Evolutionary conservation across 2,797 vertebrate species (phyloP).

Genomic region (Sciaenops ocellatus): DNA sequence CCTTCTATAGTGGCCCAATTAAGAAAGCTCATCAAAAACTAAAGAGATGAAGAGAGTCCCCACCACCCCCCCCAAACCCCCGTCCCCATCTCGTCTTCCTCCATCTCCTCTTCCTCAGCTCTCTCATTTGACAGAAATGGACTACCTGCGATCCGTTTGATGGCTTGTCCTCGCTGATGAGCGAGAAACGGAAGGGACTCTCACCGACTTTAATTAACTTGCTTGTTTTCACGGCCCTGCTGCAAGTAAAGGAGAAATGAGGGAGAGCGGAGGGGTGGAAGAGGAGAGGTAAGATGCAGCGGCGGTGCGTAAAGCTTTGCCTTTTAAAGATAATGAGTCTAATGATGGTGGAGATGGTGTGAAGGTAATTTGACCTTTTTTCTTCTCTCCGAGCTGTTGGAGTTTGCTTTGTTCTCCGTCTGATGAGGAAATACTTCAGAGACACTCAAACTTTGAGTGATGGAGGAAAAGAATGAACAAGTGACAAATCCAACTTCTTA

Average conservation of each 20-base stretch:
- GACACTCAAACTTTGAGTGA: slow-evolving; percentile 30
- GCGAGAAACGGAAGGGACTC: slow-evolving; percentile 55
- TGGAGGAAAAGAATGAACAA: slow-evolving; percentile 31
- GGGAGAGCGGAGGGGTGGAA: slow-evolving; percentile 13
- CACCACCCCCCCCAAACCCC: slow-evolving; percentile 27
- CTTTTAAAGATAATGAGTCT: slow-evolving; percentile 72
- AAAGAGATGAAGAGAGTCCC: slow-evolving; percentile 75
- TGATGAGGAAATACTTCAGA: slow-evolving; percentile 52
- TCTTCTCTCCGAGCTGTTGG: slow-evolving; percentile 39
- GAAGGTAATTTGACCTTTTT: slow-evolving; percentile 65
- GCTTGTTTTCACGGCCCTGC: slow-evolving; percentile 54
- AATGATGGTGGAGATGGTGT: slow-evolving; percentile 68
- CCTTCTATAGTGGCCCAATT: slow-evolving; percentile 86
- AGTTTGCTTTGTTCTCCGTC: slow-evolving; percentile 49
- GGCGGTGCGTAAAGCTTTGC: slow-evolving; percentile 21
- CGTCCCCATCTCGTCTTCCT: slow-evolving; percentile 32
- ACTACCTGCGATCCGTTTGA: slow-evolving; percentile 76
- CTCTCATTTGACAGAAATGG: slow-evolving; percentile 69
- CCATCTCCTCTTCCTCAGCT: slow-evolving; percentile 45
- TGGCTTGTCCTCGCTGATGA: slow-evolving; percentile 74
- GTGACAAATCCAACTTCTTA: slow-evolving; percentile 22
- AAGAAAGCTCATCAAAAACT: slow-evolving; percentile 85
- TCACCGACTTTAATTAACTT: slow-evolving; percentile 75
- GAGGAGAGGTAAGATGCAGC: slow-evolving; percentile 38
- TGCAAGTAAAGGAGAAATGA: slow-evolving; percentile 46